These are phyloP conservation scores for Delphinus delphis DNA, from an alignment of 2,113 vertebrate species.

Conservation along the genomic window DNA sequence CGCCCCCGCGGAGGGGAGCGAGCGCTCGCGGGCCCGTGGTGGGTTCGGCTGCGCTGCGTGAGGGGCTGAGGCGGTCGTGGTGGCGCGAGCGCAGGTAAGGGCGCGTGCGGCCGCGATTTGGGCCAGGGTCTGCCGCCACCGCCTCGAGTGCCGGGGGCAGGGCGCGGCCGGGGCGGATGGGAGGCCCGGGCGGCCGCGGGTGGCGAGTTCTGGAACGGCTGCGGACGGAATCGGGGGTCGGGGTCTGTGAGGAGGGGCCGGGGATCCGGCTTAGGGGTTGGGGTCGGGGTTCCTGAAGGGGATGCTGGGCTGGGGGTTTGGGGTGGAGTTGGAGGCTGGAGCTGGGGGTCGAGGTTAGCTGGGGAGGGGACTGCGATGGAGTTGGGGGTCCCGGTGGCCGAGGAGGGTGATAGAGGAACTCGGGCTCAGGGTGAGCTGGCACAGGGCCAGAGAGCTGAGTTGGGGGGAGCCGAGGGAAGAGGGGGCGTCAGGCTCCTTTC, in stretches of 20 bases:
- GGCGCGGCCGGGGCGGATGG: neutral
- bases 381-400: neutral
- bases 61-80: neutral
- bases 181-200: neutral
- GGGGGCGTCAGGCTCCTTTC: neutral
- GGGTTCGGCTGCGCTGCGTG: constrained; percentile 62
- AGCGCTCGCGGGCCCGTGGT: neutral
- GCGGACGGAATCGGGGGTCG: neutral
- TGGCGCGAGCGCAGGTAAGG: constrained; percentile 8
- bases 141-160: neutral
- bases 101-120: neutral
- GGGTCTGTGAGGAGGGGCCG: neutral
- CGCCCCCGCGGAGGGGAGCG: constrained; percentile 28
- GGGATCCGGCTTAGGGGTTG: neutral
- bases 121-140: neutral
- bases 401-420: neutral
- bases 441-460: too few species aligned
- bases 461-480: neutral
- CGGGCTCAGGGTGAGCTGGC: neutral
- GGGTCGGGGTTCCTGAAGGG: neutral
- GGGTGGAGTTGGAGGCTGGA: neutral
- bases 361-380: neutral
- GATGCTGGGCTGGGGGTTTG: neutral
- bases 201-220: neutral
- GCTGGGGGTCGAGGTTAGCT: neutral